These are phyloP conservation scores for Oreonectes daqikongensis DNA, from an alignment of 2,797 vertebrate genomes.

Conservation along the genomic window DNA sequence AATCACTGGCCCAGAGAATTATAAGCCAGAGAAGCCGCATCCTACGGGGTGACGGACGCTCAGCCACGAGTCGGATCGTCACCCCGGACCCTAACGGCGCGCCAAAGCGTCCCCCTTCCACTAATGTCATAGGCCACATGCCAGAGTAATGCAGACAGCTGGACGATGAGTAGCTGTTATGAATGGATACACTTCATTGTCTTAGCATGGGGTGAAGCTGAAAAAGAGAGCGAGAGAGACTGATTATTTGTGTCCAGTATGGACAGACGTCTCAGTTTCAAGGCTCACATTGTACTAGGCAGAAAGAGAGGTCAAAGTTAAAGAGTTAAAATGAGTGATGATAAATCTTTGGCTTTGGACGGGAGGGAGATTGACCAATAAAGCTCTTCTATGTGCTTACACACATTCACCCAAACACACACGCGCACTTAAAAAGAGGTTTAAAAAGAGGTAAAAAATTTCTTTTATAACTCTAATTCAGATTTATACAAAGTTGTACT, in stretches of 20 bases:
- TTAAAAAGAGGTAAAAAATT: too few relatives aligned
- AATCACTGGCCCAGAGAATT: slow-evolving; percentile 24
- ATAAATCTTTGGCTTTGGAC: slow-evolving; percentile 54
- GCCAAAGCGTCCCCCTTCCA: slow-evolving; percentile 21
- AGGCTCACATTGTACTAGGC: slow-evolving; percentile 42
- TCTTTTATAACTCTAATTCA: too few relatives aligned
- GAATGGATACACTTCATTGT: slow-evolving; percentile 44
- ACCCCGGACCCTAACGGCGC: slow-evolving; percentile 59
- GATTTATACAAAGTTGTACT: too few relatives aligned
- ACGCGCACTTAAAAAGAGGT: too few relatives aligned
- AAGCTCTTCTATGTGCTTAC: slow-evolving; percentile 45
- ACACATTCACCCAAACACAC: slow-evolving; percentile 18
- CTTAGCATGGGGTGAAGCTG: neutral
- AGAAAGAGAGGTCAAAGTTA: slow-evolving; percentile 41
- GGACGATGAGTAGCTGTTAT: slow-evolving; percentile 19
- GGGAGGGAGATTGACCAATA: slow-evolving; percentile 44
- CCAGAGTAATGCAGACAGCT: slow-evolving; percentile 39
- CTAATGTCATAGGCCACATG: slow-evolving; percentile 67
- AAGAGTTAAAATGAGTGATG: slow-evolving; percentile 44
- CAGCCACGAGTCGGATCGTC: slow-evolving; percentile 65
- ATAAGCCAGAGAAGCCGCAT: slow-evolving; percentile 41
- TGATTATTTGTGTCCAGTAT: slow-evolving; percentile 22
- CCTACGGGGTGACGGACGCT: slow-evolving; percentile 62
- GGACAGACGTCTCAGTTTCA: slow-evolving; percentile 24
- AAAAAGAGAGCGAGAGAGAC: slow-evolving; percentile 6